Evolutionary conservation across 2,888 invertebrate genomes (phyloP), one percentile per base, ranked within the genome.

Genomic region (Athalia rosae): DNA sequence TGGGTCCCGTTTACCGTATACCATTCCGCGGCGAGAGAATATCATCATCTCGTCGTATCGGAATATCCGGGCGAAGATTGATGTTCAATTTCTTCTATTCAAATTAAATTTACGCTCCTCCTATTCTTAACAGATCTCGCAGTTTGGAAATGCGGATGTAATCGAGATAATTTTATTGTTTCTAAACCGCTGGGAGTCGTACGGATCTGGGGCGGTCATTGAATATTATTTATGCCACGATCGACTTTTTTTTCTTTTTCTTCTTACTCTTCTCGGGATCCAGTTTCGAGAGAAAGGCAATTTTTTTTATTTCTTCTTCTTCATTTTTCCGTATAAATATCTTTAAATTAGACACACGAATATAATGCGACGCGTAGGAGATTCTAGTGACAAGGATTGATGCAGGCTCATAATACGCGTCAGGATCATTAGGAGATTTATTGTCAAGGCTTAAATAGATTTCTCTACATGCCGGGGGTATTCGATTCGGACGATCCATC

Each of bases 251-350:
- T 28, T 28, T n/a, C 28, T 28, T 28, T 28, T 28, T 28, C 28
- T 28, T 28, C 28, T 28, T 28, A 28, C 28, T 28, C 58, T 28
- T 58, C 45, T 1, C 43, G 45, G 56, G 71, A 71, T 71, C 71
- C 28, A 58, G 58, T 71, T 71, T 58, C 71, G 13, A 13, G 71
- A 45, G 71, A 71, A 71, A 71, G 71, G 56, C 58, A 58, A 58
- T 63, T 9, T 13, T 62, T 62, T 64, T 47, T 48, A 62, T 66
- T 4, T 15, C 2, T 15, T 15, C 15, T 48, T 13, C 9, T 8
- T 47, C 6, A 11, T 28, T 28, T 28, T 28, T 28, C n/a, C n/a
- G n/a, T n/a, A n/a, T n/a, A n/a, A n/a, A n/a, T n/a, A n/a, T n/a
- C n/a, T 28, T 28, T 2, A 28, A 28, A 28, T 28, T 28, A 28